These are phyloP conservation scores for Sebastes itinus DNA, from an alignment of 2,797 vertebrate species.

Conservation along the genomic window DNA sequence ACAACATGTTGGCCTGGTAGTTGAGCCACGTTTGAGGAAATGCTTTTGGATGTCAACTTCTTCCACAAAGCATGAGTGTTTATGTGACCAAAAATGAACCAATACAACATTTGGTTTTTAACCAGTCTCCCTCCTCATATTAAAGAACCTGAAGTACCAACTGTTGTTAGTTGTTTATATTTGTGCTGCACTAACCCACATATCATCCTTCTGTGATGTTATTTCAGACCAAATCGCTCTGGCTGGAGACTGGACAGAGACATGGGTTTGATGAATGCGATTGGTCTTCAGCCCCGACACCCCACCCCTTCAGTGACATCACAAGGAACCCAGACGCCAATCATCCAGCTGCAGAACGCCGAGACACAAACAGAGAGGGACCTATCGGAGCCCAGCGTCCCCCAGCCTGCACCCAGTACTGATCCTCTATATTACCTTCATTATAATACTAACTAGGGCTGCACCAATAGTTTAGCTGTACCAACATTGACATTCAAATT, in stretches of 20 bases:
- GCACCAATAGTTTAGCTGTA: no score
- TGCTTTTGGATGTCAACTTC: background rate
- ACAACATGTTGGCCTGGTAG: background rate
- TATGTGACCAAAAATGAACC: background rate
- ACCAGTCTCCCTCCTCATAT: background rate
- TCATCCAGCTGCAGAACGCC: slow-evolving; percentile 94
- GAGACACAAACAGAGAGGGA: slow-evolving; percentile 97
- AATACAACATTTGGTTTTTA: no score
- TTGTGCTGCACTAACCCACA: background rate
- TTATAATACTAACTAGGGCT: no score
- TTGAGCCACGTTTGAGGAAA: background rate
- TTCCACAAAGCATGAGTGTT: background rate
- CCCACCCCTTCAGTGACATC: slow-evolving; percentile 95
- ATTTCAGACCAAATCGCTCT: slow-evolving; percentile 88
- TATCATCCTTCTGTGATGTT: background rate
- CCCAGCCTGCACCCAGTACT: no score
- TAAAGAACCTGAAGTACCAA: background rate
- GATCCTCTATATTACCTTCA: no score
- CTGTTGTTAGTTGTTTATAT: background rate
- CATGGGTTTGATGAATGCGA: slow-evolving; percentile 98
- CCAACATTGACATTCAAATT: no score
- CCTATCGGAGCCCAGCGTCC: slow-evolving; percentile 82
- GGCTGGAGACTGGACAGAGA: slow-evolving; percentile 95
- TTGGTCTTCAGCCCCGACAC: slow-evolving; percentile 95
- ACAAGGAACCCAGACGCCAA: slow-evolving; percentile 96